These are phyloP conservation scores for Gnatocerus cornutus DNA, from an alignment of 2,888 invertebrate genomes.

Conservation along the genomic window DNA sequence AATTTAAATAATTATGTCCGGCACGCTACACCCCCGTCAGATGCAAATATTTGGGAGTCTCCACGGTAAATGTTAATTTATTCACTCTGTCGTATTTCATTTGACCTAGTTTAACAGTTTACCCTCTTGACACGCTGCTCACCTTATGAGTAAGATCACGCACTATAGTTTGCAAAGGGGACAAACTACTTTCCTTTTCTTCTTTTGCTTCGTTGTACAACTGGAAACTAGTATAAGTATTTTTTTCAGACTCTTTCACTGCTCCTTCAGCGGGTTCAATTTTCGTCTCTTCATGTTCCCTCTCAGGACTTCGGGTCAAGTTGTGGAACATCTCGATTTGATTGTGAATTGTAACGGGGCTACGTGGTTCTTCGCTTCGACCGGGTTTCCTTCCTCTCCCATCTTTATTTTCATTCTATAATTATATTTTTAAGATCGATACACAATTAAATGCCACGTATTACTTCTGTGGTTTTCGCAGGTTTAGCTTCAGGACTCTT, in stretches of 20 bases:
- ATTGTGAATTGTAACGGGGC: slow-evolving; percentile 73
- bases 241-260: slow-evolving; percentile 7
- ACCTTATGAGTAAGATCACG: slow-evolving; percentile 47
- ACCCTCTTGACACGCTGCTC: slow-evolving; percentile 37
- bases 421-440: slow-evolving; percentile 1
- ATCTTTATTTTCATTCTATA: not conserved
- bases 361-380: slow-evolving; percentile 53
- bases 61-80: slow-evolving; percentile 33
- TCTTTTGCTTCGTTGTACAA: slow-evolving; percentile 49
- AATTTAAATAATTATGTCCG: slow-evolving; percentile 26
- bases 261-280: not conserved
- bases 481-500: not conserved
- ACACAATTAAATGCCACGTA: not conserved
- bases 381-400: slow-evolving; percentile 48
- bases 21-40: slow-evolving; percentile 32
- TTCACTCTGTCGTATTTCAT: slow-evolving; percentile 34
- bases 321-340: slow-evolving; percentile 81
- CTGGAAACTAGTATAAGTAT: slow-evolving; percentile 57
- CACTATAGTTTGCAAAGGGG: slow-evolving; percentile 28
- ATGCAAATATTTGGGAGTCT: slow-evolving; percentile 48
- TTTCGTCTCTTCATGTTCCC: slow-evolving; percentile 15
- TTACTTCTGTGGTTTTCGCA: slow-evolving; percentile 11
- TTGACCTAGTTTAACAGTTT: slow-evolving; percentile 38
- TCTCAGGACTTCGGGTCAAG: slow-evolving; percentile 77
- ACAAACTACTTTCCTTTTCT: slow-evolving; percentile 13